Evolutionary conservation across 2,113 vertebrate genomes (phyloP).

Genomic region (Xiphophorus hellerii): DNA sequence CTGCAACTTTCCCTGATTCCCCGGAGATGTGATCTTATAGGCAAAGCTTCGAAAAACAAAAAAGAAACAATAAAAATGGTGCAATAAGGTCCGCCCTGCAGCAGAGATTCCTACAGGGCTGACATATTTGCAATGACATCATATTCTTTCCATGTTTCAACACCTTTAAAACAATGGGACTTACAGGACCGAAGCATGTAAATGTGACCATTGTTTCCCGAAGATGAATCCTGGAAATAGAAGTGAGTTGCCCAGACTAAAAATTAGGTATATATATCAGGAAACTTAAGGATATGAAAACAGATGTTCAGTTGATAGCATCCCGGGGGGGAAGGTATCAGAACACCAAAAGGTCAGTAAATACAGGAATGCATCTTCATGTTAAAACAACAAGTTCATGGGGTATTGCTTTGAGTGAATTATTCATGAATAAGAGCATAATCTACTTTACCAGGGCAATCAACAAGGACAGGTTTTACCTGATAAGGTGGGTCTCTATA

Average conservation of each 20-base stretch:
- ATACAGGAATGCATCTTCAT: not conserved
- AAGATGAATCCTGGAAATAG: not conserved
- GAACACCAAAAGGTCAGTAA: not conserved
- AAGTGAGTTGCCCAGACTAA: not conserved
- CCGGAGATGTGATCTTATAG: constrained; percentile 57
- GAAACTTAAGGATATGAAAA: not conserved
- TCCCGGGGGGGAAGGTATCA: not conserved
- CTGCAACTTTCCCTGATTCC: constrained; percentile 60
- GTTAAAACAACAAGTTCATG: not conserved
- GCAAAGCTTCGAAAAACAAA: constrained; percentile 33
- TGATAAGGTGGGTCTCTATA: not conserved
- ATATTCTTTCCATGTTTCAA: constrained; percentile 32
- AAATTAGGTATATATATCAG: too few relatives aligned
- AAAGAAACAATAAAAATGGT: constrained; percentile 43
- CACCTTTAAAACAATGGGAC: constrained; percentile 26
- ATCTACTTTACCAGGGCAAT: constrained; percentile 1
- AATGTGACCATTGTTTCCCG: constrained; percentile 2
- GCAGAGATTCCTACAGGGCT: constrained; percentile 44
- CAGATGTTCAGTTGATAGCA: not conserved
- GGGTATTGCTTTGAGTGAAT: not conserved
- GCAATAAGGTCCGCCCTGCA: constrained; percentile 54
- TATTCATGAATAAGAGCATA: not conserved
- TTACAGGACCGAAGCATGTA: constrained; percentile 10
- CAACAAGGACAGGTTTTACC: not conserved
- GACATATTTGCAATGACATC: constrained; percentile 63